Base-by-base conservation (phyloP, 1,140 invertebrate species). In the Pomacea maculata region DNA sequence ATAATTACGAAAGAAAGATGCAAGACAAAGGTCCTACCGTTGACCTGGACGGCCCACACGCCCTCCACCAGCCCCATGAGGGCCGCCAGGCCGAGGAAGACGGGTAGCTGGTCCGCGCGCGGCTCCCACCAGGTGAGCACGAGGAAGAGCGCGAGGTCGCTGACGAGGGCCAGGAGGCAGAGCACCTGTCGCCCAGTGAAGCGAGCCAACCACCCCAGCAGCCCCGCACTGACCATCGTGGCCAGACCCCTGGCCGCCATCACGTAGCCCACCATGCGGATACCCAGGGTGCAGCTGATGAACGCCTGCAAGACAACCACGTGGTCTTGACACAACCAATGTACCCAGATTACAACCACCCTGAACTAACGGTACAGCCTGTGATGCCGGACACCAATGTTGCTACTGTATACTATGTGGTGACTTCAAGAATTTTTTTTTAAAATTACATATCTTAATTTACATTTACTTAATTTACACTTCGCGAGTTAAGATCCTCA, bases 21-120 rank as follows among this genome's bases (percentile, higher is more conserved):
- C 11, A 4, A 11, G 15, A 61, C 1, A 61, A 17, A 61, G 9
- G 29, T 70, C 93, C 94, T 92, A 96, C 97, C 96, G 88, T 98
- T 98, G 67, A 98, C 95, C 92, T 98, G 97, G 0, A 97, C 98
- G 89, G 98, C 97, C 97, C 97, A 98, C 0, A 98, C 96, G 5
- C 96, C 96, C 88, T 98, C 97, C 1, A 95, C 95, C 52, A 97
- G 95, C 54, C 97, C 97, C 97, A 97, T 98, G 0, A 97, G 91
- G 1, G 95, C 96, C 4, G 96, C 96, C 63, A 98, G 95, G 34
- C 96, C 94, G 91, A 95, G 98, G 93, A 98, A 97, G 3, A 96
- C 92, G n/a, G 94, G 93, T 1, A 95, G 94, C 71, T 94, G 94
- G 15, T 94, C 94, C 1, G 96, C 95, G 88, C 95, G 94, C 0